These are phyloP conservation scores for Choloepus didactylus DNA, from an alignment of 2,797 vertebrate genomes.

Conservation along the genomic window DNA sequence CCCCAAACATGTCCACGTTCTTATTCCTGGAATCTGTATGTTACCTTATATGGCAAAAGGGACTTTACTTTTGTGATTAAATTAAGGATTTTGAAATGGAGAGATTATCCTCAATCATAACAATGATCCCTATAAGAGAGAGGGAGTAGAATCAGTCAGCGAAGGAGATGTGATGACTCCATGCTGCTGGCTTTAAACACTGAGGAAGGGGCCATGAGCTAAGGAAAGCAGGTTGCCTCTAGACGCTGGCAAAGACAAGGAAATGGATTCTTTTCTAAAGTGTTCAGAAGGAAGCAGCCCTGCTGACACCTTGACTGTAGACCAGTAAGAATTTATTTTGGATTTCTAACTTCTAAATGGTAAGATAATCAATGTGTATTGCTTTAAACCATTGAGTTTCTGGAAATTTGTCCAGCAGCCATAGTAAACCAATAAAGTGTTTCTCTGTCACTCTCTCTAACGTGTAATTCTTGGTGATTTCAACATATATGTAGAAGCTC, in stretches of 20 bases:
- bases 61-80: not conserved
- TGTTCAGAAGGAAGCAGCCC: not conserved
- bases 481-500: not conserved
- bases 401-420: not conserved
- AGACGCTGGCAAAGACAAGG: too few relatives aligned
- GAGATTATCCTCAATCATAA: not conserved
- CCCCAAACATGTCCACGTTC: not conserved
- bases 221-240: not conserved
- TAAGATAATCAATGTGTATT: not conserved
- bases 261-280: not conserved
- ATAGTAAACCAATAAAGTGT: not conserved
- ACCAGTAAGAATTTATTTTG: not conserved
- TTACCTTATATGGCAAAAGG: not conserved
- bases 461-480: not conserved
- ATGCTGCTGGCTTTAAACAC: too few relatives aligned
- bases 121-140: not conserved
- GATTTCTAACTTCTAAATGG: not conserved
- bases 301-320: not conserved
- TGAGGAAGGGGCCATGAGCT: not conserved
- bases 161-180: not conserved
- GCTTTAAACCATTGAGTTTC: not conserved
- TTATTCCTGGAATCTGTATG: not conserved
- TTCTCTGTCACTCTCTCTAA: not conserved
- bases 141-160: not conserved
- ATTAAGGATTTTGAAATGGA: not conserved